Percentiles rank a stretch among this genome's conserved stretches.
Conservation (phyloP, 2,797 vertebrate species). For the Anabacerthia variegaticeps region DNA sequence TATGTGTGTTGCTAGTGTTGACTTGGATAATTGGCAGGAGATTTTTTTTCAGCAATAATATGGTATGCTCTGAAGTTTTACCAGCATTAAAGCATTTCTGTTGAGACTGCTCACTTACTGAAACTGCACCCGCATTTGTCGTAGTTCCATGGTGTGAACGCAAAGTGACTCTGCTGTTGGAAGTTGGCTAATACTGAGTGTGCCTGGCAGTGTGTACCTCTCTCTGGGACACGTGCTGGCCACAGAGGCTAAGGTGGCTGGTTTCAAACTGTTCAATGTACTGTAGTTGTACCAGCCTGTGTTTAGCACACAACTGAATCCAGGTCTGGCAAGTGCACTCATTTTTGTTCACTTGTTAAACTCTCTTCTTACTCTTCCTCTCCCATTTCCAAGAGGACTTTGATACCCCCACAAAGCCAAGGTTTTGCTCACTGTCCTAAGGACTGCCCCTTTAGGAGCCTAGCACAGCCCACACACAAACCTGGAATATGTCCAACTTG, state of each 20-base stretch:
- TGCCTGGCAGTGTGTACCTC: background rate
- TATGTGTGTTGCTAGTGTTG: background rate
- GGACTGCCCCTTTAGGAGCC: slow-evolving; percentile 17
- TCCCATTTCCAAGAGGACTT: slow-evolving; percentile 18
- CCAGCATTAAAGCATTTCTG: background rate
- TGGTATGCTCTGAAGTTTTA: background rate
- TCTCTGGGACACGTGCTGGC: background rate
- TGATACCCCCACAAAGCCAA: slow-evolving; percentile 18
- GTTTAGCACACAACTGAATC: background rate
- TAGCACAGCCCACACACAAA: slow-evolving; percentile 60
- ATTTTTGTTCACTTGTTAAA: background rate
- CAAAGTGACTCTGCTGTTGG: background rate
- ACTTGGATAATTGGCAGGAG: background rate
- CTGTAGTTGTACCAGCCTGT: background rate
- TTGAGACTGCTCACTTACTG: background rate
- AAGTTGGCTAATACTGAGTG: background rate
- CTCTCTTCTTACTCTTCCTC: background rate
- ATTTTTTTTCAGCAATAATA: background rate
- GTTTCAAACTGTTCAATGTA: background rate
- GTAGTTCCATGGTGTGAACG: background rate
- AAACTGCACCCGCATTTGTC: background rate
- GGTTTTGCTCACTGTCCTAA: slow-evolving; percentile 44
- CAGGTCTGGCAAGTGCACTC: background rate
- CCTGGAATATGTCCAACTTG: slow-evolving; percentile 53
- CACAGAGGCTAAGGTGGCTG: background rate